Conservation (phyloP, 2,113 vertebrate genomes). For the Aptenodytes forsteri region DNA sequence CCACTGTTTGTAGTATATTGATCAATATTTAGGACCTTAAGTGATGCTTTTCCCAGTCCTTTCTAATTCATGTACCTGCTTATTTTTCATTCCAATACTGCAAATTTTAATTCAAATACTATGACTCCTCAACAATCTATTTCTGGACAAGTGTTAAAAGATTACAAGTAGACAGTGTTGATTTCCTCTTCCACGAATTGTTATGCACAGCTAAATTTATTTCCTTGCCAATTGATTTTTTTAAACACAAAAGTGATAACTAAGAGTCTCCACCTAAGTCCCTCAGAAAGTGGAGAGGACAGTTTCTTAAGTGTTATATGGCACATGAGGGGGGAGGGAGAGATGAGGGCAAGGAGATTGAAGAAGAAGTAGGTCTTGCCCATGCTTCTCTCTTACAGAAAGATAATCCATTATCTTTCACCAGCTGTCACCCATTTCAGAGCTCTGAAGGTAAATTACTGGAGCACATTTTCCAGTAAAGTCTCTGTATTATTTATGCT, state of each 20-base stretch:
- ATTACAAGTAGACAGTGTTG: slow-evolving; percentile 7
- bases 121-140: background rate
- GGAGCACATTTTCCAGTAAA: background rate
- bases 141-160: slow-evolving; percentile 30
- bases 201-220: background rate
- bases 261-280: background rate
- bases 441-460: slow-evolving; percentile 8
- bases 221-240: slow-evolving; percentile 39
- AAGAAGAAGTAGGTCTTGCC: slow-evolving; percentile 72
- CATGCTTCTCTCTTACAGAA: slow-evolving; percentile 25
- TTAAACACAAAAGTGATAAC: background rate
- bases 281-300: background rate
- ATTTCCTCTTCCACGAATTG: slow-evolving; percentile 55
- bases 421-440: slow-evolving; percentile 72
- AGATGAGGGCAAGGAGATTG: slow-evolving; percentile 45
- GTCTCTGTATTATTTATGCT: background rate
- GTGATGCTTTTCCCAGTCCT: background rate
- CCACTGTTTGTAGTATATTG: background rate
- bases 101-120: background rate
- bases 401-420: slow-evolving; percentile 77
- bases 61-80: background rate
- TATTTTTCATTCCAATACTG: background rate
- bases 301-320: slow-evolving; percentile 25
- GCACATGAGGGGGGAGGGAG: slow-evolving; percentile 16
- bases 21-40: background rate